Conservation (phyloP, 2,888 invertebrate species). For the Oscheius sp. region DNA sequence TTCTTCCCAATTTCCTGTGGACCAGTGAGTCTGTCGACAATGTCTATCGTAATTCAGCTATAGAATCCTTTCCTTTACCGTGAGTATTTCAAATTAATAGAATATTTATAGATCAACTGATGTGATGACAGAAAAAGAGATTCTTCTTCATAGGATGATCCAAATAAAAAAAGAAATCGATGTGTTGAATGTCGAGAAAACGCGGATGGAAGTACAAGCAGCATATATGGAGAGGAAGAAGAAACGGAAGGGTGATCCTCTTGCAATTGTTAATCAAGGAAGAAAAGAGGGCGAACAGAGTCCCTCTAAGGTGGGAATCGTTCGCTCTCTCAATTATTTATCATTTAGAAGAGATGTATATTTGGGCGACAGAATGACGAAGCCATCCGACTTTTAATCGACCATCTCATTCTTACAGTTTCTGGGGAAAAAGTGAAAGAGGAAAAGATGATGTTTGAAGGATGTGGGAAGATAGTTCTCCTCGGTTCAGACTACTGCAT, state of each 20-base stretch:
- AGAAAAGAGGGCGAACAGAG: not conserved
- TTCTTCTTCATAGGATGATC: constrained; percentile 23
- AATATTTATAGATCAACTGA: constrained; percentile 31
- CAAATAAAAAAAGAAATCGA: constrained; percentile 33
- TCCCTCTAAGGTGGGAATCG: no score
- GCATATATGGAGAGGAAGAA: not conserved
- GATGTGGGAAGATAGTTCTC: not conserved
- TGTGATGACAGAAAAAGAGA: constrained; percentile 36
- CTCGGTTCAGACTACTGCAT: constrained; percentile 7
- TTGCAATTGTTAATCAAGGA: not conserved
- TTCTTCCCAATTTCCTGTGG: not conserved
- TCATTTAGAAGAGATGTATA: not conserved
- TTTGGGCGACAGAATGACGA: not conserved
- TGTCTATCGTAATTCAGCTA: not conserved
- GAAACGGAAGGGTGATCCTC: not conserved
- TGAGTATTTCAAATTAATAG: not conserved
- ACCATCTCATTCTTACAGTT: not conserved
- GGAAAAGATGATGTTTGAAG: not conserved
- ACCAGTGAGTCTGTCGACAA: not conserved
- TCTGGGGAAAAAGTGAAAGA: not conserved
- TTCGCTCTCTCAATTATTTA: not conserved
- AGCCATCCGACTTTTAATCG: not conserved
- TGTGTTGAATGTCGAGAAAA: constrained; percentile 7
- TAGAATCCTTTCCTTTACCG: not conserved
- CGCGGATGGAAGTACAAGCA: not conserved